phyloP scores from a whole-genome alignment of 2,797 vertebrate species.

The Cheirogaleus major region DNA sequence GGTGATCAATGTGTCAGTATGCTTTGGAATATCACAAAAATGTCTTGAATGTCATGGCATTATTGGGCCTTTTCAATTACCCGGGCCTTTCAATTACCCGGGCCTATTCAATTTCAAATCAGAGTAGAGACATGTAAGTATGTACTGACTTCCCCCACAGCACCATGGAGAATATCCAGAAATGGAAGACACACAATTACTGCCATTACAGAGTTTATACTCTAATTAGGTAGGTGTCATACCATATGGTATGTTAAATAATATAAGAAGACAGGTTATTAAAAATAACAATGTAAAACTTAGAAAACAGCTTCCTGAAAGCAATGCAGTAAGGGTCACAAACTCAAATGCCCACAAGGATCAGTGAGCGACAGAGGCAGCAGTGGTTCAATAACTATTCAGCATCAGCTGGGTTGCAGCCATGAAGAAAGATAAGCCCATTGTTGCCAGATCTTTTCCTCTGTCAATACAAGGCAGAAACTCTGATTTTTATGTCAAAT shows the following conservation, averaged over 20 bases:
- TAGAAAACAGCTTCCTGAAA: conserved; percentile 29
- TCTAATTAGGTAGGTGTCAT: not conserved
- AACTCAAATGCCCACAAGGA: not conserved
- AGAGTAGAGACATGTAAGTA: not conserved
- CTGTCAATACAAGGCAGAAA: conserved; percentile 65
- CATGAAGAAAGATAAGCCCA: conserved; percentile 2
- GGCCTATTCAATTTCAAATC: not conserved
- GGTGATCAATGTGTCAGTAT: not conserved
- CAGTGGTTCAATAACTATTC: not conserved
- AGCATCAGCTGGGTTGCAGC: not conserved
- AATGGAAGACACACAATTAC: not conserved
- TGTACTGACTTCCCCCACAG: not conserved
- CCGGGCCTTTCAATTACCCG: no score
- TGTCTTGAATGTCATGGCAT: not conserved
- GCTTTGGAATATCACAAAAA: not conserved
- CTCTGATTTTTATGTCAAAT: conserved; percentile 65
- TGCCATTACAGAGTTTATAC: not conserved
- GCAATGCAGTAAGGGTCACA: not conserved
- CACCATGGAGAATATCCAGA: not conserved
- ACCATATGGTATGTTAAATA: not conserved
- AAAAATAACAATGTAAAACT: not conserved
- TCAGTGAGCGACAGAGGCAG: not conserved
- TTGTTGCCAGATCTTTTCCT: conserved; percentile 37
- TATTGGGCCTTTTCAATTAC: not conserved
- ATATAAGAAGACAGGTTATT: not conserved